Percentiles rank a stretch among this genome's conserved stretches.
Conservation (phyloP, 2,888 invertebrate species). For the Dexiosoma caninum region DNA sequence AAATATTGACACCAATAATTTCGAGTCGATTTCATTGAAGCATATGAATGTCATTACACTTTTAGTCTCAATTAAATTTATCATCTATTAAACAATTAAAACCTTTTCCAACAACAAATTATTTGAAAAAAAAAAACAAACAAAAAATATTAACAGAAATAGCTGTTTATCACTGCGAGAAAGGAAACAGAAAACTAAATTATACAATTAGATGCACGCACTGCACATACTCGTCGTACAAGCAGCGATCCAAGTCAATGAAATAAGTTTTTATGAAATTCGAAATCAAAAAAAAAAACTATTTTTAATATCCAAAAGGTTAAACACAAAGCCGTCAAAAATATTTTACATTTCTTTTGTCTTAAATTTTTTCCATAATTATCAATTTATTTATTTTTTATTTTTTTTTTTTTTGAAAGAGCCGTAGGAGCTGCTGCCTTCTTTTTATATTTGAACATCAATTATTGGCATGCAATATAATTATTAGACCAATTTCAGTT, state of each 20-base stretch:
- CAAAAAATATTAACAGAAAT: neutral
- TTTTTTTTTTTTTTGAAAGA: neutral
- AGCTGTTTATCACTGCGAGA: slow-evolving; percentile 32
- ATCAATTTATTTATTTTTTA: no score
- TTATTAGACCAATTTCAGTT: slow-evolving; percentile 19
- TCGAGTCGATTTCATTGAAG: no score
- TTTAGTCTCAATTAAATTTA: neutral
- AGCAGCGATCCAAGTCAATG: slow-evolving; percentile 42
- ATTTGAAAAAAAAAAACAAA: neutral
- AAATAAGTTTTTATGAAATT: no score
- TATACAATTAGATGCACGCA: slow-evolving; percentile 56
- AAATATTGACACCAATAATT: no score
- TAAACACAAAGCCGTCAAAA: slow-evolving; percentile 32
- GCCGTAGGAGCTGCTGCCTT: neutral
- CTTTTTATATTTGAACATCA: slow-evolving; percentile 4
- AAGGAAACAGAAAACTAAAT: neutral
- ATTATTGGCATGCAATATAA: slow-evolving; percentile 57
- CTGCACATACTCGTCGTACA: no score
- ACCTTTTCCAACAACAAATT: neutral
- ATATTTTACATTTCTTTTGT: neutral
- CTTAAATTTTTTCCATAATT: neutral
- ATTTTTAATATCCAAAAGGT: neutral
- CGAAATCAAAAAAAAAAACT: no score
- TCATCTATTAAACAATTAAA: neutral
- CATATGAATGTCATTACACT: no score